phyloP scores from a whole-genome alignment of 1,140 invertebrate genomes.

The Orchesella cincta region DNA sequence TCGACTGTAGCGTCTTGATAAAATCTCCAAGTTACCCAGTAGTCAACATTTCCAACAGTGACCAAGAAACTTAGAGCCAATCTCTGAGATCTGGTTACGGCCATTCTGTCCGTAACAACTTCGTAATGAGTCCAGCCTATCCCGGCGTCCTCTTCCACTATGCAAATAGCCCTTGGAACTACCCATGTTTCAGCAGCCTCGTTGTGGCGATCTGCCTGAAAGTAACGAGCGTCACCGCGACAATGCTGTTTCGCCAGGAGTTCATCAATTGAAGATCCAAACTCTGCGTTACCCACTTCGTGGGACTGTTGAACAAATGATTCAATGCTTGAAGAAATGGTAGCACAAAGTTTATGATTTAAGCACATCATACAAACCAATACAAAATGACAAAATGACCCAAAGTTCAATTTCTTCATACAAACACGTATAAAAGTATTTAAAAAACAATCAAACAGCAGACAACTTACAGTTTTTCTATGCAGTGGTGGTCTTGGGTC shows the following conservation, averaged over 20 bases:
- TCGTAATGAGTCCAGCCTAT: slow-evolving; percentile 25
- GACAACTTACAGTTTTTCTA: not conserved
- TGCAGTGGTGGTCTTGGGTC: slow-evolving; percentile 23
- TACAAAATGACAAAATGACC: no score
- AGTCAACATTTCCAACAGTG: slow-evolving; percentile 19
- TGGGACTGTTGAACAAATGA: no score
- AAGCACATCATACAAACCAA: no score
- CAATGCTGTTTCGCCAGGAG: not conserved
- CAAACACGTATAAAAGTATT: not conserved
- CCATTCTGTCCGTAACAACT: not conserved
- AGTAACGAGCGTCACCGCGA: not conserved
- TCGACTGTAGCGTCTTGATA: slow-evolving; percentile 22
- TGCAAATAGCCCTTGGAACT: slow-evolving; percentile 6
- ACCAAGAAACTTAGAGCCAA: not conserved
- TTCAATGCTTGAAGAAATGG: no score
- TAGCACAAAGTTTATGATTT: no score
- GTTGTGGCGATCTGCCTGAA: not conserved
- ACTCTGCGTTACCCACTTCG: not conserved
- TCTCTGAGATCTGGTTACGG: not conserved
- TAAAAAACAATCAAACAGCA: no score
- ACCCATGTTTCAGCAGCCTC: not conserved
- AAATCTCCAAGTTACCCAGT: slow-evolving; percentile 30
- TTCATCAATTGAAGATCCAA: not conserved
- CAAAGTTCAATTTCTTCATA: no score
- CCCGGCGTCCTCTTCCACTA: slow-evolving; percentile 31